Percentiles rank a stretch among this genome's conserved stretches.
Evolutionary conservation across 2,888 invertebrate species (phyloP).

Genomic region (Rhynchonema sp.): DNA sequence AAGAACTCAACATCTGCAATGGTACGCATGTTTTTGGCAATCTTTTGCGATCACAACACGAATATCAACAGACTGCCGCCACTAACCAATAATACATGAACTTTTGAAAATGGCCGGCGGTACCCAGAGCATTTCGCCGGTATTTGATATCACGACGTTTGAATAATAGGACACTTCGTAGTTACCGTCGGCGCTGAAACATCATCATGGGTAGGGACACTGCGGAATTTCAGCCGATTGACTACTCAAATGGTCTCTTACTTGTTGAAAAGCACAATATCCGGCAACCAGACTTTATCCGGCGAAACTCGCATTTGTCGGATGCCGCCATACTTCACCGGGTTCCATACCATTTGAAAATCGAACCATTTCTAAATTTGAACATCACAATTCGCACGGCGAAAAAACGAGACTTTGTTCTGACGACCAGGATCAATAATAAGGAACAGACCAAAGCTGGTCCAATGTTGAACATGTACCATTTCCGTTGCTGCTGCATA

Average conservation of each 20-base stretch:
- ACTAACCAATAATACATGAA: slow-evolving; percentile 77
- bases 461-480: too few species aligned
- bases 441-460: too few species aligned
- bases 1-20: slow-evolving; percentile 22
- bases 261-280: slow-evolving; percentile 32
- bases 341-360: slow-evolving; percentile 26
- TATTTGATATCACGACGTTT: slow-evolving; percentile 84
- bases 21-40: too few species aligned
- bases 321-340: slow-evolving; percentile 24
- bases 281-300: slow-evolving; percentile 33
- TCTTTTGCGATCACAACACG: too few species aligned
- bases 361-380: slow-evolving; percentile 21
- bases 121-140: slow-evolving; percentile 67
- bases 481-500: too few species aligned
- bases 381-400: neutral
- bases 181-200: slow-evolving; percentile 83
- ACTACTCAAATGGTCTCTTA: slow-evolving; percentile 27
- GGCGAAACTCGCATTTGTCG: slow-evolving; percentile 31
- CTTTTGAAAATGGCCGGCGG: slow-evolving; percentile 97
- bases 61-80: too few species aligned
- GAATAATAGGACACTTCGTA: slow-evolving; percentile 98
- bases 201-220: neutral
- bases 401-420: neutral
- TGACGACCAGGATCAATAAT: too few species aligned
- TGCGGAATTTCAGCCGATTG: neutral